A percentile compares a stretch with the other conserved stretches of the same genome.
Evolutionary conservation across 2,113 vertebrate species (phyloP).

Genomic region (Bujurquina vittata): DNA sequence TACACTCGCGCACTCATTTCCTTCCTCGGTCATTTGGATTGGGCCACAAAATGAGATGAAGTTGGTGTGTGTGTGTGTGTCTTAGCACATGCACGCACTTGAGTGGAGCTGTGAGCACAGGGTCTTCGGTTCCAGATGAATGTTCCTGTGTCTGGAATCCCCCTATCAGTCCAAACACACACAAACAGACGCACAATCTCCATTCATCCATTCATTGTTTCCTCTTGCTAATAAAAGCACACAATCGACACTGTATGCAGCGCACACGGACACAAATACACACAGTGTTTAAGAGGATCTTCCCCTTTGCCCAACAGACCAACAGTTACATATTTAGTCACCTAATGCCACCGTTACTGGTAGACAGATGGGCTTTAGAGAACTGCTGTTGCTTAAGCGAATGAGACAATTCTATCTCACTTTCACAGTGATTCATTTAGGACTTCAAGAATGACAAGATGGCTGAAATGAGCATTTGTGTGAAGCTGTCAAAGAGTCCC

Average conservation of each 20-base stretch:
- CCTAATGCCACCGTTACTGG: constrained; percentile 69
- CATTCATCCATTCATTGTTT: constrained; percentile 68
- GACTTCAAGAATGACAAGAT: constrained; percentile 60
- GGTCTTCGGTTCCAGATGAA: constrained; percentile 67
- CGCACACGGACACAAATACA: constrained; percentile 35
- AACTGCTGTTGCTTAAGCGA: constrained; percentile 71
- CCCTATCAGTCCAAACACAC: constrained; percentile 63
- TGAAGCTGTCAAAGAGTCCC: constrained; percentile 46
- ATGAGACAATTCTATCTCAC: constrained; percentile 58
- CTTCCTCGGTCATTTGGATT: constrained; percentile 53
- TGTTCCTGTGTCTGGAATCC: constrained; percentile 73
- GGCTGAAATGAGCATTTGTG: constrained; percentile 55
- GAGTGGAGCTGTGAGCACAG: constrained; percentile 35
- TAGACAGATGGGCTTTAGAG: constrained; percentile 70
- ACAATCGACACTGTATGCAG: constrained; percentile 41
- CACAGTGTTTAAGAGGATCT: constrained; percentile 64
- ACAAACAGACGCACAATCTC: constrained; percentile 40
- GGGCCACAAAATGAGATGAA: constrained; percentile 36
- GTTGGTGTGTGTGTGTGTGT: background rate
- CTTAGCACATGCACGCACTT: background rate
- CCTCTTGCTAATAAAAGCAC: constrained; percentile 69
- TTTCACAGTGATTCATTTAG: constrained; percentile 72
- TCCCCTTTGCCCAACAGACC: constrained; percentile 74
- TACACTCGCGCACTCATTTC: constrained; percentile 55
- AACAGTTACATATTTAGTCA: constrained; percentile 77